phyloP scores from a whole-genome alignment of 2,888 invertebrate genomes.

The Mythimna pallens region DNA sequence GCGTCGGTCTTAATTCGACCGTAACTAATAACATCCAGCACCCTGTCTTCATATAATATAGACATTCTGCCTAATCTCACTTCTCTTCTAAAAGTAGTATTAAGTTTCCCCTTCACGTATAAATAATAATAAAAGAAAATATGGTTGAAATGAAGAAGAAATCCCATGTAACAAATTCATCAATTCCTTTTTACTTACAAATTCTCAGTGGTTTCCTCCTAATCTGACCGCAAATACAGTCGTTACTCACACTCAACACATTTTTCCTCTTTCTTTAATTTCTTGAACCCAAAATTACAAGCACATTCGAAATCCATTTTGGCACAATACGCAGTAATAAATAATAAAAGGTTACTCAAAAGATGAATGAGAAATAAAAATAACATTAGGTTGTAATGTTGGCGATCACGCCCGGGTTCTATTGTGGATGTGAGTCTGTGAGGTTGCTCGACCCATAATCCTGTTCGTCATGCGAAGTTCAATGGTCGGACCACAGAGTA shows the following conservation, averaged over 20 bases:
- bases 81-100: not conserved
- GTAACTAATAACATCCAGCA: not conserved
- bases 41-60: not conserved
- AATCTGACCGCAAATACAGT: slow-evolving; percentile 11
- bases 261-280: slow-evolving; percentile 26
- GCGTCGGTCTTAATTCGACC: no score
- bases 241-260: slow-evolving; percentile 15
- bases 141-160: not conserved
- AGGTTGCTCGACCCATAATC: slow-evolving; percentile 44
- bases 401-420: slow-evolving; percentile 60
- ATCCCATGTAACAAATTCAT: not conserved
- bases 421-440: slow-evolving; percentile 45
- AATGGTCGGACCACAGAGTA: slow-evolving; percentile 39
- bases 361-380: slow-evolving; percentile 56
- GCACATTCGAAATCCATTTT: slow-evolving; percentile 47
- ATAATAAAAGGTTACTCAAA: slow-evolving; percentile 58
- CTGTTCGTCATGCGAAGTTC: slow-evolving; percentile 51
- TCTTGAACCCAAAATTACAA: slow-evolving; percentile 24
- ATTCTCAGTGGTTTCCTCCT: not conserved
- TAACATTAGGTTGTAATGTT: slow-evolving; percentile 55
- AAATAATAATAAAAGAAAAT: not conserved
- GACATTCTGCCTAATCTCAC: not conserved
- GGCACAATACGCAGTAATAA: slow-evolving; percentile 48
- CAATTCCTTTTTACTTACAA: slow-evolving; percentile 4
- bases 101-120: not conserved